Evolutionary conservation across 2,888 invertebrate genomes (phyloP).

Genomic region (Sinopyrophorus schimmeli): DNA sequence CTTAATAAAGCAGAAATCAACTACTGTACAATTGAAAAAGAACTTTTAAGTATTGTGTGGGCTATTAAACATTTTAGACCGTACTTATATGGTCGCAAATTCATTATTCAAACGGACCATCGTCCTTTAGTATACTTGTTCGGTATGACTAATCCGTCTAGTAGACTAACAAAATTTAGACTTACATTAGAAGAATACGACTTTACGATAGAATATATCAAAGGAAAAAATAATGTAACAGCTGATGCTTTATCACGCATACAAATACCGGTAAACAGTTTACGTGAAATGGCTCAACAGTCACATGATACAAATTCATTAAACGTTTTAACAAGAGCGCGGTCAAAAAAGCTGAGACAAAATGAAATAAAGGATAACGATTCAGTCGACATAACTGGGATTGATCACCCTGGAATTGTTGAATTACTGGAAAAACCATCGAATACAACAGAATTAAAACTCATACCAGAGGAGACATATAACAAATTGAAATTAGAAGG

Average conservation of each 20-base stretch:
- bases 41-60: constrained; percentile 37
- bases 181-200: constrained; percentile 37
- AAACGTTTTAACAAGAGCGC: not conserved
- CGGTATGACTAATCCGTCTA: constrained; percentile 34
- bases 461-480: no score
- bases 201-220: constrained; percentile 34
- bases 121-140: constrained; percentile 38
- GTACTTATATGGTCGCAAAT: constrained; percentile 31
- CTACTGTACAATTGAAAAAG: constrained; percentile 36
- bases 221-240: constrained; percentile 33
- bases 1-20: constrained; percentile 37
- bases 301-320: not conserved
- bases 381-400: not conserved
- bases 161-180: constrained; percentile 38
- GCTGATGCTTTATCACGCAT: constrained; percentile 21
- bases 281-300: no score
- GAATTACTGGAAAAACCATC: no score
- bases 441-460: no score
- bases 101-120: constrained; percentile 36
- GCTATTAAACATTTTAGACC: constrained; percentile 36
- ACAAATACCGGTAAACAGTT: not conserved
- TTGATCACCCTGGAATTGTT: constrained; percentile 1
- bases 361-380: not conserved
- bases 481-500: no score
- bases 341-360: not conserved